These are phyloP conservation scores for Tamandua tetradactyla DNA, from an alignment of 2,797 vertebrate genomes.

Conservation along the genomic window DNA sequence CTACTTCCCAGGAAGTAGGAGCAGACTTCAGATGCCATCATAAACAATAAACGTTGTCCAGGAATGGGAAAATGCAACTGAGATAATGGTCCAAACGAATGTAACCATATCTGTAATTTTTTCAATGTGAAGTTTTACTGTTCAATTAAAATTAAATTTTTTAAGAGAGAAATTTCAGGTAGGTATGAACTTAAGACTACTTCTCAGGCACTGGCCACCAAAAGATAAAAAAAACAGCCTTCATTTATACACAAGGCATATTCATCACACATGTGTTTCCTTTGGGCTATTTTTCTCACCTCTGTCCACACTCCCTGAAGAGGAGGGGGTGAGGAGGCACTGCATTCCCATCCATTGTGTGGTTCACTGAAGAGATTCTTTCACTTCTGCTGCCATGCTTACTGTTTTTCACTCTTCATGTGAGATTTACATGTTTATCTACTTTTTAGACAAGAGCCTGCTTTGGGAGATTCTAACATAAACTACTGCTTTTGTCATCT, in stretches of 20 bases:
- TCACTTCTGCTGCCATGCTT: not conserved
- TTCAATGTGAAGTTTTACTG: not conserved
- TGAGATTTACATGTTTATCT: not conserved
- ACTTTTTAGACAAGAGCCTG: not conserved
- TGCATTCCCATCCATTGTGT: not conserved
- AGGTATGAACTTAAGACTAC: not conserved
- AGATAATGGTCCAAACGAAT: not conserved
- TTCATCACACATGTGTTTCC: fast-evolving
- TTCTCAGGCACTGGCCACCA: not conserved
- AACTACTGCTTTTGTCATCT: not conserved
- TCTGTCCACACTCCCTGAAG: not conserved
- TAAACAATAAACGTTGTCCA: not conserved
- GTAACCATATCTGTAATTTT: not conserved
- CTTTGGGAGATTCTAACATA: not conserved
- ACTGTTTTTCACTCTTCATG: not conserved
- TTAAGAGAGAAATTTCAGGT: not conserved
- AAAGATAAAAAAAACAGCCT: not conserved
- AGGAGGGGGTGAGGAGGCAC: no score
- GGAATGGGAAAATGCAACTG: not conserved
- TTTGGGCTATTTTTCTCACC: not conserved
- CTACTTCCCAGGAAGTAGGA: not conserved
- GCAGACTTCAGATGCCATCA: not conserved
- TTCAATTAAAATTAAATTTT: not conserved
- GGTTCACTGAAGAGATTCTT: not conserved
- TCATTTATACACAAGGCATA: not conserved